Conservation (phyloP, 2,113 vertebrate genomes). For the Ancistrus triradiatus region DNA sequence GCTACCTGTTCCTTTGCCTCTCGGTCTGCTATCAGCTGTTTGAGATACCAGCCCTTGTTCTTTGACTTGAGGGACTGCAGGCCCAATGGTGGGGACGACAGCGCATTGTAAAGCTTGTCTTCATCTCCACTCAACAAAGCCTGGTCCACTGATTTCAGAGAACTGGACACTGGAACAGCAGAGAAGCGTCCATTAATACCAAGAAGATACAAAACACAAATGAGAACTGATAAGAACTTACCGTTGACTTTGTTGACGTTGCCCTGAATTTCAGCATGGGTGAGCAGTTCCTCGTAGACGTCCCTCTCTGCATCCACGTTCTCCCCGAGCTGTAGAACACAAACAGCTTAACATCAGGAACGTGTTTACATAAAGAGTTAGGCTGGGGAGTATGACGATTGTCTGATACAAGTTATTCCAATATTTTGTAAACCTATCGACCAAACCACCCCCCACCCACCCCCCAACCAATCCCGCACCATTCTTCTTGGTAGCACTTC, state of each 20-base stretch:
- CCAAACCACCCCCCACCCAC: no score
- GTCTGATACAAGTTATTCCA: no score
- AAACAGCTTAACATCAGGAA: no score
- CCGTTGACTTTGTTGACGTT: conserved; percentile 94
- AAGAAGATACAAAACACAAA: no score
- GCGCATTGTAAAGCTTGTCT: conserved; percentile 67
- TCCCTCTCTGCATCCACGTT: conserved; percentile 82
- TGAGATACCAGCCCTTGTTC: conserved; percentile 93
- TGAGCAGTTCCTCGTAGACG: conserved; percentile 92
- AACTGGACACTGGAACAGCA: conserved; percentile 68
- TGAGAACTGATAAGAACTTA: no score
- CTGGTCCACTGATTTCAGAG: conserved; percentile 72
- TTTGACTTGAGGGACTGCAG: conserved; percentile 74
- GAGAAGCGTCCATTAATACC: background rate
- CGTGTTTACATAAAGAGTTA: no score
- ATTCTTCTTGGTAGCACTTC: no score
- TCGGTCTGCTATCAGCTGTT: conserved; percentile 78
- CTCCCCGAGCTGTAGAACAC: conserved; percentile 68
- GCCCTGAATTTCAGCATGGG: conserved; percentile 96
- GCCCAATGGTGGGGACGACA: conserved; percentile 74
- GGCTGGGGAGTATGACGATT: no score
- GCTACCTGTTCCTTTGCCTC: conserved; percentile 85
- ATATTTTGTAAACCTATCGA: no score
- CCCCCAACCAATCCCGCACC: no score
- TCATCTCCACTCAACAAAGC: conserved; percentile 72